phyloP scores from a whole-genome alignment of 2,797 vertebrate species.

The Mormyrops boulengeri region DNA sequence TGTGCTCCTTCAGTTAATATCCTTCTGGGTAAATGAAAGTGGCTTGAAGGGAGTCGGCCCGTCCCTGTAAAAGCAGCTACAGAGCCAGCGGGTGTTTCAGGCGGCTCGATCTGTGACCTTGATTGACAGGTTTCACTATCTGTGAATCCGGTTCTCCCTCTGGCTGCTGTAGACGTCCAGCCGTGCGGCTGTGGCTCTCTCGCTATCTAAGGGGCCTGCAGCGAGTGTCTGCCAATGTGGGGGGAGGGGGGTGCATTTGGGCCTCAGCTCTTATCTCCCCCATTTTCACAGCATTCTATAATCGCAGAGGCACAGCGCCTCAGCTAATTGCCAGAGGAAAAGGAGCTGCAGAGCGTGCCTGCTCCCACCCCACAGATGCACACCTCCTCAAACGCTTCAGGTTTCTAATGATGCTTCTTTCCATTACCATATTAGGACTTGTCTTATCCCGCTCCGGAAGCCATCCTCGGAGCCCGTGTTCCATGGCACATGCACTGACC shows the following conservation, averaged over 20 bases:
- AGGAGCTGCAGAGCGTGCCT: slow-evolving; percentile 47
- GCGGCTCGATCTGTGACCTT: slow-evolving; percentile 45
- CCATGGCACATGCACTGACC: slow-evolving; percentile 44
- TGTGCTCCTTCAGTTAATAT: neutral
- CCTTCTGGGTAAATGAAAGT: neutral
- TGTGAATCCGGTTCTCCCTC: slow-evolving; percentile 53
- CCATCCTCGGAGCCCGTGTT: slow-evolving; percentile 35
- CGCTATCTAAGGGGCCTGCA: slow-evolving; percentile 60
- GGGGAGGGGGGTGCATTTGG: slow-evolving; percentile 49
- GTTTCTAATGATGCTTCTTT: slow-evolving; percentile 25
- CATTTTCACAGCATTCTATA: slow-evolving; percentile 58
- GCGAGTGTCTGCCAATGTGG: slow-evolving; percentile 53
- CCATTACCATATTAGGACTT: slow-evolving; percentile 43
- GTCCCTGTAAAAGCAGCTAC: neutral
- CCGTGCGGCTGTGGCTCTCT: slow-evolving; percentile 35
- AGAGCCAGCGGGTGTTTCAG: slow-evolving; percentile 40
- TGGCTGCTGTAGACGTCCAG: slow-evolving; percentile 47
- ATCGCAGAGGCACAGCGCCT: slow-evolving; percentile 60
- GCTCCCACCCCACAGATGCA: slow-evolving; percentile 20
- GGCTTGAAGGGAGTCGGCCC: neutral
- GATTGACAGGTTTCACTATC: slow-evolving; percentile 64
- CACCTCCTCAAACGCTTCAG: slow-evolving; percentile 30
- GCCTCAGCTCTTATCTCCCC: slow-evolving; percentile 58
- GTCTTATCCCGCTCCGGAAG: slow-evolving; percentile 37
- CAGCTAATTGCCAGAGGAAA: slow-evolving; percentile 68